phyloP scores from a whole-genome alignment of 1,140 invertebrate species.

The Neodiprion lecontei region DNA sequence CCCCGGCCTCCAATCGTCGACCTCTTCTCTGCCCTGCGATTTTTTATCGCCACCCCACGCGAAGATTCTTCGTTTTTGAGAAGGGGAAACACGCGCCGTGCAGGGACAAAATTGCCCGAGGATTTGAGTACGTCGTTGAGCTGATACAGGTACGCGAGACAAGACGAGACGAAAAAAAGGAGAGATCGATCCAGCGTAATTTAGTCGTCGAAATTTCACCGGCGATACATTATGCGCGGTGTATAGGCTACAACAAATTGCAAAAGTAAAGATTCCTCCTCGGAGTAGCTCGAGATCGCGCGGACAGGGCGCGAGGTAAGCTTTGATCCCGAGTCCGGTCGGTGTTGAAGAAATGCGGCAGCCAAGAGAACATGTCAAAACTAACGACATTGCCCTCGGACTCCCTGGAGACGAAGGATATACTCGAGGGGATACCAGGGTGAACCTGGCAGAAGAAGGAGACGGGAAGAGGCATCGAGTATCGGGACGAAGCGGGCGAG shows the following conservation, averaged over 20 bases:
- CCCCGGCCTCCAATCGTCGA: not conserved
- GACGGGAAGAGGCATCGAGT: constrained; percentile 4
- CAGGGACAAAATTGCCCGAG: too few species aligned
- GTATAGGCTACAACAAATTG: not conserved
- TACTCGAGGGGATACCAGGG: not conserved
- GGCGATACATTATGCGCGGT: not conserved
- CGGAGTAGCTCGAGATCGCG: not conserved
- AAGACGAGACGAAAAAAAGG: not conserved
- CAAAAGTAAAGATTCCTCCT: constrained; percentile 1
- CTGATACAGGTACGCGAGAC: too few species aligned
- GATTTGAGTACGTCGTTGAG: too few species aligned
- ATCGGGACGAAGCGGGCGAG: constrained; percentile 36
- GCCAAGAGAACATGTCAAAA: constrained; percentile 37
- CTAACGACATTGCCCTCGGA: constrained; percentile 44
- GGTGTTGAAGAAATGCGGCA: constrained; percentile 5
- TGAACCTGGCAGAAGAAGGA: constrained; percentile 10
- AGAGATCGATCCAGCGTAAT: not conserved
- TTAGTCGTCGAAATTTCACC: constrained; percentile 2
- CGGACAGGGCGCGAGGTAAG: not conserved
- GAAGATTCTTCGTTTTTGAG: too few species aligned
- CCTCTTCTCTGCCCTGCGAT: too few species aligned
- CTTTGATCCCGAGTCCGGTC: not conserved
- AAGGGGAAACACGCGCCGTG: too few species aligned
- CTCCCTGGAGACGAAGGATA: constrained; percentile 38
- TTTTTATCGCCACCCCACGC: too few species aligned